Conservation (phyloP, 2,888 invertebrate species). For the Emmelina monodactyla region DNA sequence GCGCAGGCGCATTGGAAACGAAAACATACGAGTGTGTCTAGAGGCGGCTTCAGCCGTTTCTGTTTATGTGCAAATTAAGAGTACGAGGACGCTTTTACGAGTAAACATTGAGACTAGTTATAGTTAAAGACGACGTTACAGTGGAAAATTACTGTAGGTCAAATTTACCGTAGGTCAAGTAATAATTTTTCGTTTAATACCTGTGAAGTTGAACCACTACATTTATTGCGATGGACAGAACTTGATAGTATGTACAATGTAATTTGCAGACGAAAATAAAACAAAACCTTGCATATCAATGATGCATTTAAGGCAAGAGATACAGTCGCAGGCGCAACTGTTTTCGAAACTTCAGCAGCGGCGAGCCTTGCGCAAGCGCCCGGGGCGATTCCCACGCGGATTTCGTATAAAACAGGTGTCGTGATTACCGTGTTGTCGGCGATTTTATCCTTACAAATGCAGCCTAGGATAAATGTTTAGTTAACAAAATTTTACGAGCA, state of each 20-base stretch:
- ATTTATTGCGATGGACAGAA: no score
- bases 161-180: no score
- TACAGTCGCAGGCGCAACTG: slow-evolving; percentile 22
- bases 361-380: slow-evolving; percentile 43
- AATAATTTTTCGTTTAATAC: no score
- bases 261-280: neutral
- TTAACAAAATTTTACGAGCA: no score
- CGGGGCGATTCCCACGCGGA: slow-evolving; percentile 58
- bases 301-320: neutral
- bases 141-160: no score
- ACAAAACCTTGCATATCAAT: neutral
- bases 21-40: neutral
- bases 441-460: slow-evolving; percentile 21
- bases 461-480: no score
- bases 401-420: slow-evolving; percentile 32
- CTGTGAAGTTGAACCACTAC: no score
- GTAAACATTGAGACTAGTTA: no score
- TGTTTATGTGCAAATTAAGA: slow-evolving; percentile 19
- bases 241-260: no score
- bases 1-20: neutral
- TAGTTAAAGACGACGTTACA: no score
- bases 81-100: neutral
- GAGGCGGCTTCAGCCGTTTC: slow-evolving; percentile 17
- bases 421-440: neutral
- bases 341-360: no score